Evolutionary conservation across 37 sponge, comb jelly and placozoan species (phyloP), one percentile per base, ranked within the genome.

Genomic region (Beroe ovata): DNA sequence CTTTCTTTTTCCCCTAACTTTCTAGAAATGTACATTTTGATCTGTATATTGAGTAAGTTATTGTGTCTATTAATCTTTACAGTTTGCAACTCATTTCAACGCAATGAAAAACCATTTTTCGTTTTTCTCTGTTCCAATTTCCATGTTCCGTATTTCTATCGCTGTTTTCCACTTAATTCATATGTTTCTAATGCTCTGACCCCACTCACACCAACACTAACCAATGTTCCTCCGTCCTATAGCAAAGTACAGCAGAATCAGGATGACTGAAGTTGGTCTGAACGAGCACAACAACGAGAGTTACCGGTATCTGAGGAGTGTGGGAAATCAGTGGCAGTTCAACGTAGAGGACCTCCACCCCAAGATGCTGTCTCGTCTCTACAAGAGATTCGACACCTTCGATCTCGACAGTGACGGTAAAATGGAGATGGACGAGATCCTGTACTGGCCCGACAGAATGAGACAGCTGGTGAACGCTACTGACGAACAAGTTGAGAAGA

Each of bases 401-500:
- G 63, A 62, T 62, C 63, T 62, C 4, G 63, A 62, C 63, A 62
- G 63, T 62, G 63, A 62, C 29, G 63, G 29, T 28, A 62, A 62
- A 25, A 62, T 62, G 63, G 63, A 62, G 29, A 62, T 62, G 63
- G 63, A 62, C 21, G 63, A 62, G 63, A 62, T 62, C 63, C 63
- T 62, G 4, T 62, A 62, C 63, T 62, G 63, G 63, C 63, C 63
- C 21, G 63, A 62, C 63, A 62, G 63, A 16, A 62, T 62, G 63
- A 62, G 63, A 25, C 63, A 62, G 63, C 63, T 62, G 19, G 63
- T 62, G 23, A 62, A 62, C 63, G 63, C 63, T 62, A 62, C 63
- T 62, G 63, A 62, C 63, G 63, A 62, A 62, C 63, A 62, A 62
- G 63, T 62, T 25, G 63, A 62, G 63, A 66, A 66, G 36, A 66